A percentile compares a stretch with the other conserved stretches of the same genome.
These are phyloP conservation scores for Meliscaeva auricollis DNA, from an alignment of 2,888 invertebrate species.

Conservation along the genomic window DNA sequence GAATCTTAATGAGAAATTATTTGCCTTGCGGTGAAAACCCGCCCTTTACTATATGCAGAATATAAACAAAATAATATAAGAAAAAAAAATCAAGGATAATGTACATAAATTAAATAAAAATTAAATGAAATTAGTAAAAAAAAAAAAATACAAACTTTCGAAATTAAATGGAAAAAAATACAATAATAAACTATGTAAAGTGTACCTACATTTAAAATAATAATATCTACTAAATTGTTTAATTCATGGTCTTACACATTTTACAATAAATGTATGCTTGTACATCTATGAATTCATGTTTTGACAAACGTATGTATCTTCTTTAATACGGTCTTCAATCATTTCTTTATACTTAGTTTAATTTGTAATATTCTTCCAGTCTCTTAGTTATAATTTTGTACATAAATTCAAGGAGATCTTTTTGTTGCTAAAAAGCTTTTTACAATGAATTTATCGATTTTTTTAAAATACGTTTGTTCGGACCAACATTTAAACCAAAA, in stretches of 20 bases:
- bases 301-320: too few relatives aligned
- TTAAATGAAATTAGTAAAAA: conserved; percentile 17
- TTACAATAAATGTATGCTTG: background rate
- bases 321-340: too few relatives aligned
- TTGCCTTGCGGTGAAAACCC: conserved; percentile 79
- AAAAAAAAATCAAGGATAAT: conserved; percentile 39
- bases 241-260: background rate
- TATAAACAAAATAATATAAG: too few relatives aligned
- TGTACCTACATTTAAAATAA: conserved; percentile 53
- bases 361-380: too few relatives aligned
- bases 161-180: conserved; percentile 33
- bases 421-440: too few relatives aligned
- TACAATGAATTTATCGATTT: too few relatives aligned
- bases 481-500: too few relatives aligned
- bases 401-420: too few relatives aligned
- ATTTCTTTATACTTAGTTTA: too few relatives aligned
- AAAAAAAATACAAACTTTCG: conserved; percentile 15
- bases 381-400: too few relatives aligned
- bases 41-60: conserved; percentile 77
- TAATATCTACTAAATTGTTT: conserved; percentile 24
- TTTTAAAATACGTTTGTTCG: too few relatives aligned
- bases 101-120: conserved; percentile 34
- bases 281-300: too few relatives aligned
- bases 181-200: conserved; percentile 57
- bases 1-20: conserved; percentile 72